phyloP scores from a whole-genome alignment of 2,888 invertebrate genomes.

The Drosophila koepferae region DNA sequence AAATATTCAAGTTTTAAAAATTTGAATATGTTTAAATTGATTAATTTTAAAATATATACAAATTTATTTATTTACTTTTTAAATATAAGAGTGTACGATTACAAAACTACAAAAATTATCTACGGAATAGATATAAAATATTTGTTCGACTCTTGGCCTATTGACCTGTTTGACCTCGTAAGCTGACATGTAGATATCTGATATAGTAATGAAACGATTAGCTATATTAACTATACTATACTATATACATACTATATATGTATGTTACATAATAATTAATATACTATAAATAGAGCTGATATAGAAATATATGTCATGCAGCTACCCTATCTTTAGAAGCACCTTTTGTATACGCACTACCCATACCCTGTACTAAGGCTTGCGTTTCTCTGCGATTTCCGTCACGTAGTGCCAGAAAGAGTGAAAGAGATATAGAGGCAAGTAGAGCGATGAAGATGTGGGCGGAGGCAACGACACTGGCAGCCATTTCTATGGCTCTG shows the following conservation, averaged over 20 bases:
- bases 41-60: background rate
- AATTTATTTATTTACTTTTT: too few relatives aligned
- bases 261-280: background rate
- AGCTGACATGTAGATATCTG: background rate
- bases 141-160: background rate
- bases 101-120: too few relatives aligned
- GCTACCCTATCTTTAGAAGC: background rate
- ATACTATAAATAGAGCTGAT: background rate
- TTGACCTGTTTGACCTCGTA: background rate
- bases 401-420: constrained; percentile 1
- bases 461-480: constrained; percentile 33
- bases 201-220: background rate
- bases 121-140: too few relatives aligned
- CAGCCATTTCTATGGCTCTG: constrained; percentile 48
- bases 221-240: background rate
- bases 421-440: background rate
- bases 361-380: constrained; percentile 8
- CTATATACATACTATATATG: background rate
- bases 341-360: constrained; percentile 6
- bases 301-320: background rate
- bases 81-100: too few relatives aligned
- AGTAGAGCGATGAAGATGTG: background rate
- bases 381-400: constrained; percentile 7
- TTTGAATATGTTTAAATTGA: background rate
- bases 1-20: background rate